Evolutionary conservation across 2,797 vertebrate species (phyloP).

Genomic region (Serranus cabrilla): DNA sequence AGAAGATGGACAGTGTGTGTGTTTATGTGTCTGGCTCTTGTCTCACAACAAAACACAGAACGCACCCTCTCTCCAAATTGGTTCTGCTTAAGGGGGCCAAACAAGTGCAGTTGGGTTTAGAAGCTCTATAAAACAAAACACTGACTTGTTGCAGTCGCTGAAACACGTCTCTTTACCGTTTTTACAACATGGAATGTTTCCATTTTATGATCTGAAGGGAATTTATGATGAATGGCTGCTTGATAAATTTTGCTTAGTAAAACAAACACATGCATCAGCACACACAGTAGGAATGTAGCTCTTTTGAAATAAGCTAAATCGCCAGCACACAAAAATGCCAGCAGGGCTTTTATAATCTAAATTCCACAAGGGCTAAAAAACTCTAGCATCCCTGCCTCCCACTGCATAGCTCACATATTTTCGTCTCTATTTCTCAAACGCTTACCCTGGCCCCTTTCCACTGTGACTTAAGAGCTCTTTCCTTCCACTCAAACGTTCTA

Average conservation of each 20-base stretch:
- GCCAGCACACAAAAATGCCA: conserved; percentile 59
- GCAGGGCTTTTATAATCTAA: conserved; percentile 76
- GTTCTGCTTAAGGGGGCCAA: conserved; percentile 47
- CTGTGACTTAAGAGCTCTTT: conserved; percentile 73
- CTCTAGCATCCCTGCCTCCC: conserved; percentile 80
- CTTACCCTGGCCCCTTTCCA: conserved; percentile 66
- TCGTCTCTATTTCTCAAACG: conserved; percentile 70
- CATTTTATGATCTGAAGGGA: conserved; percentile 23
- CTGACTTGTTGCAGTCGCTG: conserved; percentile 36
- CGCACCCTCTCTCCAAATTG: conserved; percentile 60
- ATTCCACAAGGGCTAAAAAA: conserved; percentile 76
- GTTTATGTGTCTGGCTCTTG: conserved; percentile 57
- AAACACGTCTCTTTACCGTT: conserved; percentile 37
- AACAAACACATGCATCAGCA: conserved; percentile 37
- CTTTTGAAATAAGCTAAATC: conserved; percentile 63
- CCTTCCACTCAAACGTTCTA: conserved; percentile 62
- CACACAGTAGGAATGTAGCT: conserved; percentile 43
- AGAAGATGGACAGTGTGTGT: conserved; percentile 59
- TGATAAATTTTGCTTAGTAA: conserved; percentile 35
- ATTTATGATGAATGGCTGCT: conserved; percentile 33
- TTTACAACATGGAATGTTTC: conserved; percentile 19
- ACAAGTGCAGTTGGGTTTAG: conserved; percentile 42
- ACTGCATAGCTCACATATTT: conserved; percentile 87
- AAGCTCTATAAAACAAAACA: conserved; percentile 27
- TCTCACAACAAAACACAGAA: conserved; percentile 65